Evolutionary conservation across 2,888 invertebrate species (phyloP), one percentile per base, ranked within the genome.

Genomic region (Portevinia maculata): DNA sequence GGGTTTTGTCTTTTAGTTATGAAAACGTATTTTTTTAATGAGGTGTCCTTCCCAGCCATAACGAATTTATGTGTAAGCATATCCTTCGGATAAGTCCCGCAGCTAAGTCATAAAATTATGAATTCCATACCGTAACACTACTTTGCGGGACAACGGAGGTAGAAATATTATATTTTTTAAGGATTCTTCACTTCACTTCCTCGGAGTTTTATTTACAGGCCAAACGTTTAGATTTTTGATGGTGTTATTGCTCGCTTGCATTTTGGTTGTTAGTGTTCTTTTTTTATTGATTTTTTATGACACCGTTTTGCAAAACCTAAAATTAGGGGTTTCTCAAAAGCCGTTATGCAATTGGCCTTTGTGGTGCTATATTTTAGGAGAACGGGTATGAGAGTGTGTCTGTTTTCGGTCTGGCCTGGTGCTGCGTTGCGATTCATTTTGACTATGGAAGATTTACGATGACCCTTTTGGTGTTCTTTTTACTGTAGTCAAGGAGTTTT

Each of bases 391-490:
- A 15, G 15, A 50, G 17, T 50, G 41, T 48, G 55, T 34, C 3
- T 19, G 34, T 39, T 52, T 13, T 44, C 24, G n/a, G 9, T 48
- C n/a, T 41, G 28, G 65, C 15, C 37, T 74, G 34, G 75, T 44
- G 44, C 44, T 21, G 44, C 44, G 59, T 83, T 84, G 59, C 74
- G 65, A 53, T 48, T 76, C 71, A 85, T 86, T 87, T 87, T 85
- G 85, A 84, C 86, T 86, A 84, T 85, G 86, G 85, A 88, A 88
- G 88, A 89, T 90, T 89, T 89, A 90, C 86, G 88, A 85, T 85
- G 86, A 88, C 88, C 88, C 88, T 88, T 89, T 89, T 69, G 64
- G 57, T 78, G 70, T 55, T 46, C 60, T 65, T 70, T 79, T 84
- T 75, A 57, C 30, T 62, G 39, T 7, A 39, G 59, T 79, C 53